These are phyloP conservation scores for Poeciliopsis turneri DNA, from an alignment of 2,797 vertebrate species.

Conservation along the genomic window DNA sequence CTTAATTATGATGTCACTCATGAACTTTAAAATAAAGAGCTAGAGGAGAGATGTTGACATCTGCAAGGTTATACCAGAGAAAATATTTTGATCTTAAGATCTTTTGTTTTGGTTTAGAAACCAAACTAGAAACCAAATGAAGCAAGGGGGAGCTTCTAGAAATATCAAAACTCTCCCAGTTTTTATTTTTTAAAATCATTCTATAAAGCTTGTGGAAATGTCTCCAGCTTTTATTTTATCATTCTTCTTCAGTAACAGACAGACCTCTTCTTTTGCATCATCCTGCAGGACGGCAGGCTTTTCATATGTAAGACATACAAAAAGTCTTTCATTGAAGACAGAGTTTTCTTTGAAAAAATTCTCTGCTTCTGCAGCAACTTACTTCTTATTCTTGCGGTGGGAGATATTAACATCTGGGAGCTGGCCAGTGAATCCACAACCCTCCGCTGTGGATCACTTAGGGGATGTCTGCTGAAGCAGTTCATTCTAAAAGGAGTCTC, in stretches of 20 bases:
- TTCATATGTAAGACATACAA: not conserved
- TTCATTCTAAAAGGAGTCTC: conserved; percentile 21
- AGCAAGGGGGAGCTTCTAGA: not conserved
- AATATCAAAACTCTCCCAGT: not conserved
- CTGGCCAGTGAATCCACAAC: conserved; percentile 39
- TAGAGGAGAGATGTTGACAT: conserved; percentile 15
- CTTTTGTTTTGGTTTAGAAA: conserved; percentile 6
- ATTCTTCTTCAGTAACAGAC: conserved; percentile 6
- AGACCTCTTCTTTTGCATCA: conserved; percentile 6
- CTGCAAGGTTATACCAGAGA: conserved; percentile 29
- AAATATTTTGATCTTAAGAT: conserved; percentile 27
- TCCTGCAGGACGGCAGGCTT: not conserved
- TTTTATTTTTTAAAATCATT: not conserved
- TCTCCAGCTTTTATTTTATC: conserved; percentile 13
- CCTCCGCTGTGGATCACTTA: conserved; percentile 22
- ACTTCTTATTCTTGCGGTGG: conserved; percentile 41
- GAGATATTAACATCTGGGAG: conserved; percentile 35
- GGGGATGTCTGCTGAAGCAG: conserved; percentile 20
- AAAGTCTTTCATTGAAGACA: conserved; percentile 28
- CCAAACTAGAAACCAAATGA: not conserved
- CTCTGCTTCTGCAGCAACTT: conserved; percentile 18
- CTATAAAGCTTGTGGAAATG: conserved; percentile 8
- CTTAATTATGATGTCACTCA: conserved; percentile 73
- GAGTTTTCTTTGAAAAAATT: conserved; percentile 31
- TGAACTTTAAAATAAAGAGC: conserved; percentile 41